Percentiles rank a stretch among this genome's conserved stretches.
phyloP scores from a whole-genome alignment of 2,113 vertebrate species.

The Corydoras sp. region DNA sequence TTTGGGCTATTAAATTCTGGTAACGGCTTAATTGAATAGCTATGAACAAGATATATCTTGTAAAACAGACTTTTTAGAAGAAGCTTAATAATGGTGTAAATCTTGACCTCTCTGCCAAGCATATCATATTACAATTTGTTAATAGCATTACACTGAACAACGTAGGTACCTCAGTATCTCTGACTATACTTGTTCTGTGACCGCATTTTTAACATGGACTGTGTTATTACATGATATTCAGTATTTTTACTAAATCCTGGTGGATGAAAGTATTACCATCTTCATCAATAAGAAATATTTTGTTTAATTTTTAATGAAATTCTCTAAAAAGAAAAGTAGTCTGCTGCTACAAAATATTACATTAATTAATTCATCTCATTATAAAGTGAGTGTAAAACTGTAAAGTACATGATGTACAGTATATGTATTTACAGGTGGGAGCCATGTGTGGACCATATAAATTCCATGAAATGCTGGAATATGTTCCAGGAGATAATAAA shows the following conservation, averaged over 20 bases:
- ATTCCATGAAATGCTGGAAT: no score
- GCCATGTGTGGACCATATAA: no score
- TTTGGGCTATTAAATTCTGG: conserved; percentile 46
- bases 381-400: neutral
- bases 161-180: neutral
- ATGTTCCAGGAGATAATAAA: no score
- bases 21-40: conserved; percentile 40
- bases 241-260: conserved; percentile 6
- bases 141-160: neutral
- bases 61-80: conserved; percentile 33
- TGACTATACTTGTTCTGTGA: conserved; percentile 8
- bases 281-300: conserved; percentile 23
- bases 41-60: conserved; percentile 37
- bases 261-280: conserved; percentile 2
- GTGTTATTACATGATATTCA: neutral
- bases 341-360: neutral
- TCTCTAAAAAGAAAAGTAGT: conserved; percentile 1
- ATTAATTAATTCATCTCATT: neutral
- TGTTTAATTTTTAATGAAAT: conserved; percentile 26
- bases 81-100: conserved; percentile 25
- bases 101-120: conserved; percentile 22
- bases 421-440: conserved; percentile 5
- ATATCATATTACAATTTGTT: conserved; percentile 29
- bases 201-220: conserved; percentile 2
- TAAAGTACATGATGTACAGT: neutral